phyloP scores from a whole-genome alignment of 2,888 invertebrate species.

The Tiphia femorata region DNA sequence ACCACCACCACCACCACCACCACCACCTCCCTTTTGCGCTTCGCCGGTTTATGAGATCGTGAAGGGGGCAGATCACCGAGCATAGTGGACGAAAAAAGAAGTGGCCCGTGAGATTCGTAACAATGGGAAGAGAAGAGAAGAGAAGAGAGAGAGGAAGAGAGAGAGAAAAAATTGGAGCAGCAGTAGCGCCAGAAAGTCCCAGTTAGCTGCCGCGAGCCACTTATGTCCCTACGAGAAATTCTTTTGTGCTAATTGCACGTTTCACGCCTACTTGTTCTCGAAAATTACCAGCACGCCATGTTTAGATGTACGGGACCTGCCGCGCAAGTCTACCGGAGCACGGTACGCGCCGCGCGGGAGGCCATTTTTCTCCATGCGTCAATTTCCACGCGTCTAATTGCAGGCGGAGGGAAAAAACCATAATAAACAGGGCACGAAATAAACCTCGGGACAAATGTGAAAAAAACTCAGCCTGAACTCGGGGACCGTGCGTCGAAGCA shows the following conservation, averaged over 20 bases:
- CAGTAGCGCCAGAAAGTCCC: neutral
- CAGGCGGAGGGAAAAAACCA: too few relatives aligned
- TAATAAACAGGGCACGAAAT: too few relatives aligned
- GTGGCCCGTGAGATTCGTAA: constrained; percentile 4
- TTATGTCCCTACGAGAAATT: constrained; percentile 1
- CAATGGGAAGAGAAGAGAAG: too few relatives aligned
- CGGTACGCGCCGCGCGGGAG: too few relatives aligned
- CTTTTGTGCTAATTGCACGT: neutral
- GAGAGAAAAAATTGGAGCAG: constrained; percentile 1
- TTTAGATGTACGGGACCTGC: too few relatives aligned
- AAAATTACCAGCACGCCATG: neutral
- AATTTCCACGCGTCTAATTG: too few relatives aligned
- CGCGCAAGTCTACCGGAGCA: too few relatives aligned
- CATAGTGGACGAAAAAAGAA: neutral
- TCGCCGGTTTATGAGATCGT: neutral
- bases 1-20: neutral
- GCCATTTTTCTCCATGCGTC: too few relatives aligned
- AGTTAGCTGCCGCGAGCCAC: neutral
- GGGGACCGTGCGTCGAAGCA: too few relatives aligned
- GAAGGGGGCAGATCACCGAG: constrained; percentile 6
- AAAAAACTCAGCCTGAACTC: too few relatives aligned
- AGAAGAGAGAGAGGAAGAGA: too few relatives aligned
- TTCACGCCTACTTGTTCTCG: constrained; percentile 3
- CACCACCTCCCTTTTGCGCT: neutral
- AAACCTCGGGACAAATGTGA: too few relatives aligned